Evolutionary conservation across 2,113 vertebrate species (phyloP).

Genomic region (Furnarius figulus): DNA sequence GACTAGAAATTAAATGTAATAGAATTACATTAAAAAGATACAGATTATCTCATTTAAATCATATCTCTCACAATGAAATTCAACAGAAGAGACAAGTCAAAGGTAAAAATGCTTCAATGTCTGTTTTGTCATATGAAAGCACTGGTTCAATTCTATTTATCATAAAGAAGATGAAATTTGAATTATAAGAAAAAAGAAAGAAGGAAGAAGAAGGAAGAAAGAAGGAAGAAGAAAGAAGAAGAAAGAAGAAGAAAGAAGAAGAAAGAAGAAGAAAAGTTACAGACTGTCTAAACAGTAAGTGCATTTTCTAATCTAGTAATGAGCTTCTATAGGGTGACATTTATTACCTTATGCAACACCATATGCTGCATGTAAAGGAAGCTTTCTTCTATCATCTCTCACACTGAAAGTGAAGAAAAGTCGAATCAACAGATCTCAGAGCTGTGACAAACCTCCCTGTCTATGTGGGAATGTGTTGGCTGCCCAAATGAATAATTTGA

Average conservation of each 20-base stretch:
- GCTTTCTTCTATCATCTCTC: constrained; percentile 1
- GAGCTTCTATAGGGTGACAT: not conserved
- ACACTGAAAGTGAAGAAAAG: constrained; percentile 1
- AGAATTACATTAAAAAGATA: not conserved
- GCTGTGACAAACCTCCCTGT: not conserved
- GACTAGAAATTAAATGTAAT: not conserved
- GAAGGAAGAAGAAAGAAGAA: not conserved
- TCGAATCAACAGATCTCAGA: constrained; percentile 4
- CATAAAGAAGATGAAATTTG: not conserved
- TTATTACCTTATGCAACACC: constrained; percentile 33
- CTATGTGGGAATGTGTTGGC: constrained; percentile 9
- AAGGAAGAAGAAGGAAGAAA: no score
- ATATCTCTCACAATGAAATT: not conserved
- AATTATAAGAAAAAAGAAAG: no score
- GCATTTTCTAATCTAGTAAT: not conserved
- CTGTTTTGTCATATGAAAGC: not conserved
- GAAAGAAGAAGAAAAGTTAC: not conserved
- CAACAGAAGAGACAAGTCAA: not conserved
- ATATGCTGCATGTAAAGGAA: constrained; percentile 46
- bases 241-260: not conserved
- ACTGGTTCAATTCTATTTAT: not conserved
- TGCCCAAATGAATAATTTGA: constrained; percentile 32
- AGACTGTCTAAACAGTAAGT: not conserved
- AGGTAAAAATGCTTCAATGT: not conserved
- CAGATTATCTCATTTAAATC: not conserved